Base-by-base conservation (phyloP, 2,113 vertebrate genomes). In the Cairina moschata region DNA sequence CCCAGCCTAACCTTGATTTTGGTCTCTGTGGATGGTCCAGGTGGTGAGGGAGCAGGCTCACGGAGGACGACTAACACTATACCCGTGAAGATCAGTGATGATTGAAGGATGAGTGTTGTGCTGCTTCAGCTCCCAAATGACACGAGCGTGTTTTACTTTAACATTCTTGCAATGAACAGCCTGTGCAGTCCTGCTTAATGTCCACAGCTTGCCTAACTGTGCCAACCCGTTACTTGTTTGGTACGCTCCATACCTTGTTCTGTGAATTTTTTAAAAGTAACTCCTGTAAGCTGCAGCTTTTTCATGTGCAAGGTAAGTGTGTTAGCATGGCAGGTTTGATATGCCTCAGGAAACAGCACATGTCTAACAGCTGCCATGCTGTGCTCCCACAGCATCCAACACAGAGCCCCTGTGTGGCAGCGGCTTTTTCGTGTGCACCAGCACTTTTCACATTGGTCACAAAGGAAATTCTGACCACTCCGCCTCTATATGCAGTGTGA, bases 291-390 rank as follows among this genome's bases (percentile, higher is more conserved):
- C 40, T 50, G 88, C 12, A 67, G 60, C 62, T 66, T 44, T 11
- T 54, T 76, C 7, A 8, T 1, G 1, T 40, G 63, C 7, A 2
- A 10, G 65, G 32, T 46, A 2, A 58, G 58, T 67, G 11, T 48
- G 48, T 69, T 56, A 26, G 40, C 65, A 6, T 29, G 59, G 66
- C n/a, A 9, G 32, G 8, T 71, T 16, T 17, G 1, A 0, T 26
- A 31, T 56, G 34, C 69, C 50, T 6, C 4, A 16, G 46, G 79
- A 21, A 72, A 5, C 29, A 2, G 1, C 0, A 8, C 10, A 17
- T 26, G 26, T 29, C 63, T 26, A 3, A 11, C 17, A 17, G 63
- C 81, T 78, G 59, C 69, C 0, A 0, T 18, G 69, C 46, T 46
- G 60, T 17, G 48, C 17, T 42, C 63, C n/a, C 34, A 2, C 20